Base-by-base conservation (phyloP, 2,888 invertebrate genomes). In the Pterostichus madidus region DNA sequence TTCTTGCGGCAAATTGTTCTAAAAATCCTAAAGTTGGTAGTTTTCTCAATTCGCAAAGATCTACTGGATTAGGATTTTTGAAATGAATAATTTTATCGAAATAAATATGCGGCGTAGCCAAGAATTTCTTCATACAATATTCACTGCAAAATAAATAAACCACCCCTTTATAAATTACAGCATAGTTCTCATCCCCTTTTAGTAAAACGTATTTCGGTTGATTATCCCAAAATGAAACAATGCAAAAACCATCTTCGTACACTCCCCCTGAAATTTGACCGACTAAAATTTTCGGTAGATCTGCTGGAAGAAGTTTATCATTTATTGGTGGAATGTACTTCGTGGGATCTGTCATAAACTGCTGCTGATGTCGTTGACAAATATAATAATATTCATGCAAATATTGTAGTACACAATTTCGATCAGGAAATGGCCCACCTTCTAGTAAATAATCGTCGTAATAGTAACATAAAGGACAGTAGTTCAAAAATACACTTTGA, bases 391-490 rank as follows among this genome's bases (percentile, higher is more conserved):
- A 86, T 39, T 91, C 88, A 84, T 89, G 88, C 86, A 90, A 71
- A 44, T 71, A 94, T 84, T 93, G 92, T 0, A 94, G 89, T 73
- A 93, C 86, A 5, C 93, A 93, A 59, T 90, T 90, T 85, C 91
- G 91, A 86, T 92, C 91, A 0, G 91, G 90, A 64, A 56, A 39
- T 61, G 88, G 89, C 0, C 90, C 90, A 80, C 91, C 92, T 80
- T 89, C 89, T 46, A 84, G 86, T 73, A 91, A 85, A 1, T 31
- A 59, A 5, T 89, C 87, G 0, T 88, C 86, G 77, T 86, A 85
- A 78, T 88, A 88, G n/a, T 93, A 87, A 86, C 94, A 94, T 49
- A 91, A 86, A 0, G 94, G 94, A 86, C 94, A 94, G 86, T 92
- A 90, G 81, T 91, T 90, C 86, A 91, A 91, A 84, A 90, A 93